phyloP scores from a whole-genome alignment of 2,797 vertebrate genomes.

The Siniperca undulata region DNA sequence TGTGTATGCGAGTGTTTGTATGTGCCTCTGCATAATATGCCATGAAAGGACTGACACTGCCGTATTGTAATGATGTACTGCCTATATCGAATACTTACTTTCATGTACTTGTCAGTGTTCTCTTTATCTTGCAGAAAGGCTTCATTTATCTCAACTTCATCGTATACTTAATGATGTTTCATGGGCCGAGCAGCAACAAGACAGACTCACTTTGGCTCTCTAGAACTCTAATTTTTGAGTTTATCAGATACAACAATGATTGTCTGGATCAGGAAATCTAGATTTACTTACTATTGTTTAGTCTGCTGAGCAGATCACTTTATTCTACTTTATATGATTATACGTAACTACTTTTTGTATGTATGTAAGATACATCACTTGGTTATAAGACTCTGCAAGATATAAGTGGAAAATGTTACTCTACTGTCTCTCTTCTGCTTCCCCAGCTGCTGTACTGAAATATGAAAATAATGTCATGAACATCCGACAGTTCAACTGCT shows the following conservation, averaged over 20 bases:
- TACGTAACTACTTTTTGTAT: neutral
- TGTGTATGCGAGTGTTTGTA: neutral
- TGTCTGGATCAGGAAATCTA: neutral
- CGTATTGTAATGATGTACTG: neutral
- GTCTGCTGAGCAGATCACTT: too few relatives aligned
- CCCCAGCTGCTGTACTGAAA: slow-evolving; percentile 88
- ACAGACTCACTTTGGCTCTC: neutral
- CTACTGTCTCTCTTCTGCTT: slow-evolving; percentile 38
- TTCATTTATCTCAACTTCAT: neutral
- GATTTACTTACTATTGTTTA: neutral
- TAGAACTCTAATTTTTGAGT: neutral
- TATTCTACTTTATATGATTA: neutral
- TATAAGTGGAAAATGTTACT: slow-evolving; percentile 2
- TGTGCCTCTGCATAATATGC: neutral
- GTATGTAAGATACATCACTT: neutral
- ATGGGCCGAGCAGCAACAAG: neutral
- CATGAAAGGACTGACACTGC: neutral
- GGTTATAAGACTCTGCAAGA: neutral
- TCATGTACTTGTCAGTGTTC: neutral
- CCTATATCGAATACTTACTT: neutral
- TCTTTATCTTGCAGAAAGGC: neutral
- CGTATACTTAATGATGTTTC: neutral
- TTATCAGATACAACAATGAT: neutral
- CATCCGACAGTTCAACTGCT: slow-evolving; percentile 89
- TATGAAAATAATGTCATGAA: slow-evolving; percentile 91